Percentiles rank a stretch among this genome's conserved stretches.
These are phyloP conservation scores for Disparrhopalites patrizii DNA, from an alignment of 2,888 invertebrate genomes.

Conservation along the genomic window DNA sequence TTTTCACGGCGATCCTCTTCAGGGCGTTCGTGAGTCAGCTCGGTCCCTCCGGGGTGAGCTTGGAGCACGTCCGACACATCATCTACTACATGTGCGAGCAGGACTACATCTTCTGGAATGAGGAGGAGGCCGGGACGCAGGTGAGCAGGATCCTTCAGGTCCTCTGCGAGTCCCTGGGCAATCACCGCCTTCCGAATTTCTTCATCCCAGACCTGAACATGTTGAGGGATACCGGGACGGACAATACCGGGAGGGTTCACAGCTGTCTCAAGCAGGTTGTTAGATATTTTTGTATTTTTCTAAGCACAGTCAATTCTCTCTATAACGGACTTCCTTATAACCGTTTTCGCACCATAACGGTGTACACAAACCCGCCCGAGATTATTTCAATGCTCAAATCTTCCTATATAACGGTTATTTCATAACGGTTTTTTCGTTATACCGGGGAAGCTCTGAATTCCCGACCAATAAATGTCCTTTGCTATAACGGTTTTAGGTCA, in stretches of 20 bases:
- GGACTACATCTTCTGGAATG: slow-evolving; percentile 67
- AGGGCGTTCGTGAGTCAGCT: slow-evolving; percentile 68
- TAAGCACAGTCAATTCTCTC: no score
- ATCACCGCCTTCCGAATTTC: slow-evolving; percentile 64
- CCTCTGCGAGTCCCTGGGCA: slow-evolving; percentile 62
- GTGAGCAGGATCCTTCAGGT: slow-evolving; percentile 61
- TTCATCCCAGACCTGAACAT: slow-evolving; percentile 70
- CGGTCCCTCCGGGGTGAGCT: slow-evolving; percentile 58
- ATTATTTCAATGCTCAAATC: no score
- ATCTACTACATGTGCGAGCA: slow-evolving; percentile 75
- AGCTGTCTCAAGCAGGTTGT: no score
- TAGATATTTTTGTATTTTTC: no score
- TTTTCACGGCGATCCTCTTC: slow-evolving; percentile 64
- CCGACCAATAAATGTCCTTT: no score
- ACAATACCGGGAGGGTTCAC: slow-evolving; percentile 62
- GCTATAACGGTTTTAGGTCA: no score
- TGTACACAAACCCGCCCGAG: no score
- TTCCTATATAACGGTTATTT: no score
- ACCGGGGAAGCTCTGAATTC: no score
- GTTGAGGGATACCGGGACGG: slow-evolving; percentile 65
- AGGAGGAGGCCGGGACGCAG: slow-evolving; percentile 67
- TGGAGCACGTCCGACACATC: slow-evolving; percentile 68
- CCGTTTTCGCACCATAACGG: no score
- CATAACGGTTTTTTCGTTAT: no score
- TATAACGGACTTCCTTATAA: no score